Conservation (phyloP, 2,797 vertebrate species). For the Hypotaenidia okinawae region DNA sequence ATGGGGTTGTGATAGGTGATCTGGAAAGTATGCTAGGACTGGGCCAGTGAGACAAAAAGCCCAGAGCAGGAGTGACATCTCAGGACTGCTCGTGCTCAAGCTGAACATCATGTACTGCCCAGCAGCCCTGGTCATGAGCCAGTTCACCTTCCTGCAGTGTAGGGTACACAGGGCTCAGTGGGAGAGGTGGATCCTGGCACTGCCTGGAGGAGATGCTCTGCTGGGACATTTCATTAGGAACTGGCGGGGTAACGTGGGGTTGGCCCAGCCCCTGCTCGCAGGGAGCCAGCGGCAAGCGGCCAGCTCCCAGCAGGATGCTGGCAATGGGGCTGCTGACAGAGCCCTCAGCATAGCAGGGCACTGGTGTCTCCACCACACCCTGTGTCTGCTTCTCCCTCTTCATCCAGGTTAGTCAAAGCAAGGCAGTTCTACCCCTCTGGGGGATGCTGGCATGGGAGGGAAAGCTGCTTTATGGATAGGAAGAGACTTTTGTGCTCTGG, state of each 20-base stretch:
- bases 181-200: background rate
- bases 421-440: background rate
- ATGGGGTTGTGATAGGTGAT: fast-evolving
- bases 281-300: background rate
- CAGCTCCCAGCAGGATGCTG: background rate
- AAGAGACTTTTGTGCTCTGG: background rate
- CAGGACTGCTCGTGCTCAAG: background rate
- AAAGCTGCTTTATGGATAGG: background rate
- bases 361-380: background rate
- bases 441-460: background rate
- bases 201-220: background rate
- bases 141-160: background rate
- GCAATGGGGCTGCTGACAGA: background rate
- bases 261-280: background rate
- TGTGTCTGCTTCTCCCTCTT: background rate
- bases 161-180: fast-evolving
- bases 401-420: background rate
- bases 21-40: background rate
- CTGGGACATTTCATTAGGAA: background rate
- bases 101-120: background rate
- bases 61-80: background rate
- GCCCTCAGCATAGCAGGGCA: background rate
- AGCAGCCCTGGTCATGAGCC: background rate
- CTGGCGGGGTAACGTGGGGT: fast-evolving
- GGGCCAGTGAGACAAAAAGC: background rate